These are phyloP conservation scores for Hydroisotoma schaefferi DNA, from an alignment of 2,888 invertebrate genomes.

Conservation along the genomic window DNA sequence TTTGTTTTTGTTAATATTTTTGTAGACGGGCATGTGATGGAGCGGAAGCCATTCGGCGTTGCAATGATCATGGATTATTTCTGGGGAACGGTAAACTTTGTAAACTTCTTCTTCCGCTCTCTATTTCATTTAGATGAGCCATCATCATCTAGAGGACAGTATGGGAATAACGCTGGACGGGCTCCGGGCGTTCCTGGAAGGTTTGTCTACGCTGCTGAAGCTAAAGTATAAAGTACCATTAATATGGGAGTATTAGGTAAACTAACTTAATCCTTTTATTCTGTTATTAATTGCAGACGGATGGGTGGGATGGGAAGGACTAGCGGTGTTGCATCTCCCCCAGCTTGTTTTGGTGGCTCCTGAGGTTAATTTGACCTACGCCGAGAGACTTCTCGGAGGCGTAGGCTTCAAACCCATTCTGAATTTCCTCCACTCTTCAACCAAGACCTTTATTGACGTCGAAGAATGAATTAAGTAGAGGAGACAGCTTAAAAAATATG, in stretches of 20 bases:
- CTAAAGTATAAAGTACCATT: too few relatives aligned
- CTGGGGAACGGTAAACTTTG: slow-evolving; percentile 58
- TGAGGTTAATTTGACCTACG: slow-evolving; percentile 36
- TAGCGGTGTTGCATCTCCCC: slow-evolving; percentile 28
- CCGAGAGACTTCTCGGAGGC: too few relatives aligned
- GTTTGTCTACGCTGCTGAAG: too few relatives aligned
- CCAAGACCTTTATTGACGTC: too few relatives aligned
- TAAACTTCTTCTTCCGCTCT: slow-evolving; percentile 53
- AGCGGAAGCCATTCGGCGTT: slow-evolving; percentile 56
- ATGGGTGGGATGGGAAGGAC: slow-evolving; percentile 28
- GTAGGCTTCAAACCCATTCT: too few relatives aligned
- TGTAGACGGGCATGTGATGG: slow-evolving; percentile 58
- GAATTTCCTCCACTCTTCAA: too few relatives aligned
- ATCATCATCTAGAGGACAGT: slow-evolving; percentile 8
- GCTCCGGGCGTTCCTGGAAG: slow-evolving; percentile 33
- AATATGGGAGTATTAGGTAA: too few relatives aligned
- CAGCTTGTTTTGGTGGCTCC: slow-evolving; percentile 31
- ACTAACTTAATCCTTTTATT: too few relatives aligned
- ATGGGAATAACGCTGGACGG: slow-evolving; percentile 1
- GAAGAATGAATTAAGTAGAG: too few relatives aligned
- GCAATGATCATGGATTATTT: slow-evolving; percentile 55
- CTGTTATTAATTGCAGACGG: slow-evolving; percentile 11
- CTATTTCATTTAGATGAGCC: slow-evolving; percentile 31
- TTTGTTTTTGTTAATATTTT: slow-evolving; percentile 2
- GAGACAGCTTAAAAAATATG: too few relatives aligned